A percentile compares a stretch with the other conserved stretches of the same genome.
Evolutionary conservation across 1,140 invertebrate species (phyloP).

Genomic region (Pseudomyrmex cubaensis): DNA sequence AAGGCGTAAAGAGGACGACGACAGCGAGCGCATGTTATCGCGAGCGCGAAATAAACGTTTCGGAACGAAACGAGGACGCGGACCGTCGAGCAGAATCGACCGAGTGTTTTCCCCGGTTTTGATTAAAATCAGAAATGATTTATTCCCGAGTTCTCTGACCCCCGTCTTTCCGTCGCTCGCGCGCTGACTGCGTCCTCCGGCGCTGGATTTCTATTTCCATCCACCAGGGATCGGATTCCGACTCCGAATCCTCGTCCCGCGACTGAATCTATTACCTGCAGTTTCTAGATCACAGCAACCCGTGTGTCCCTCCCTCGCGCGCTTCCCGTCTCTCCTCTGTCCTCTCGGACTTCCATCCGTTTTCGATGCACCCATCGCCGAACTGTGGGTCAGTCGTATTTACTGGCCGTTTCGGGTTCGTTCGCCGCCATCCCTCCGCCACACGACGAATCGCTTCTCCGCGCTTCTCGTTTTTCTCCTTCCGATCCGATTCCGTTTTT

Average conservation of each 20-base stretch:
- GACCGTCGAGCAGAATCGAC: slow-evolving; percentile 15
- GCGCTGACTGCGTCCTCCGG: slow-evolving; percentile 28
- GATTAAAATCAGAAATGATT: slow-evolving; percentile 75
- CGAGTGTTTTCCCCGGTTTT: slow-evolving; percentile 61
- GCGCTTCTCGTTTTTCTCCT: slow-evolving; percentile 16
- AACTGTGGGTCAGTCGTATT: slow-evolving; percentile 42
- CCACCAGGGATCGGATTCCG: slow-evolving; percentile 55
- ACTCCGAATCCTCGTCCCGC: slow-evolving; percentile 52
- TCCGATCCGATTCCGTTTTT: slow-evolving; percentile 30
- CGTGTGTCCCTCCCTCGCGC: slow-evolving; percentile 11
- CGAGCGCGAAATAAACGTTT: slow-evolving; percentile 39
- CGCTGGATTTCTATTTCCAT: slow-evolving; percentile 56
- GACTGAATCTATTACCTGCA: slow-evolving; percentile 70
- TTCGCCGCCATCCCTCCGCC: slow-evolving; percentile 29
- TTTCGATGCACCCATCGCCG: slow-evolving; percentile 53
- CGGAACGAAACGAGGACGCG: slow-evolving; percentile 32
- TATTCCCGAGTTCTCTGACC: slow-evolving; percentile 58
- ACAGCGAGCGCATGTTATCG: slow-evolving; percentile 46
- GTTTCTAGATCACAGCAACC: slow-evolving; percentile 66
- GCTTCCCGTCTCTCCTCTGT: not conserved
- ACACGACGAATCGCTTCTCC: slow-evolving; percentile 53
- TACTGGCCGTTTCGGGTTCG: slow-evolving; percentile 48
- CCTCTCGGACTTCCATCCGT: slow-evolving; percentile 35
- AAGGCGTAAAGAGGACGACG: slow-evolving; percentile 18
- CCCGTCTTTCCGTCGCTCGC: not conserved